These are phyloP conservation scores for Lasiurus borealis DNA, from an alignment of 2,113 vertebrate genomes.

Conservation along the genomic window DNA sequence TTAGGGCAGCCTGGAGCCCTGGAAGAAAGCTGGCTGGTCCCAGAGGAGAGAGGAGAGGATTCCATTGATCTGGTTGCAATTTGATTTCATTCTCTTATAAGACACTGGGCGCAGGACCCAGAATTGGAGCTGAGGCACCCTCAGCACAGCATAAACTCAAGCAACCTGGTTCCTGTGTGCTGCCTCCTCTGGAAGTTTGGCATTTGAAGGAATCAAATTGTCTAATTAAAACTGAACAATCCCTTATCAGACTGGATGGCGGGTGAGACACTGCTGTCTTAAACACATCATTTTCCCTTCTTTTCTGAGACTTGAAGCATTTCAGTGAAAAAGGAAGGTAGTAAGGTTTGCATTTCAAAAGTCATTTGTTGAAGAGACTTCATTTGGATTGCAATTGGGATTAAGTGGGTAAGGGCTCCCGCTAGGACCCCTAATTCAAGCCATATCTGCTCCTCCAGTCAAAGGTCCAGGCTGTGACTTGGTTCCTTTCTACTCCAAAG, in stretches of 20 bases:
- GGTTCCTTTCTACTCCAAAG: not conserved
- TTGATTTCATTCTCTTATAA: not conserved
- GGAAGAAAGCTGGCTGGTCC: not conserved
- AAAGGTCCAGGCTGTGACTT: not conserved
- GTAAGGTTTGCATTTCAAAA: constrained; percentile 78
- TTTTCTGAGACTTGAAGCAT: constrained; percentile 73
- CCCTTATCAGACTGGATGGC: constrained; percentile 68
- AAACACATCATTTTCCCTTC: constrained; percentile 75
- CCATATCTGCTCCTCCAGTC: not conserved
- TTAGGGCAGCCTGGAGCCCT: not conserved
- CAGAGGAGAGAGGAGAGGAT: not conserved
- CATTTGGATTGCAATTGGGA: not conserved
- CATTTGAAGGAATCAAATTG: constrained; percentile 77
- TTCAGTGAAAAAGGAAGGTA: constrained; percentile 67
- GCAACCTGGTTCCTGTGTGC: not conserved
- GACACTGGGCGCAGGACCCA: not conserved
- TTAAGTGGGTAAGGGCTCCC: not conserved
- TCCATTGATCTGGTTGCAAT: not conserved
- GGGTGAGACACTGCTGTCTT: constrained; percentile 79
- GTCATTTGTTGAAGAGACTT: not conserved
- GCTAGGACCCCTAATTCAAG: not conserved
- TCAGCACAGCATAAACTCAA: fast-evolving
- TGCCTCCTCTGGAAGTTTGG: constrained; percentile 64
- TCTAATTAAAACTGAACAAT: constrained; percentile 82
- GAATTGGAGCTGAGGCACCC: not conserved